phyloP scores from a whole-genome alignment of 2,797 vertebrate genomes.

The Mormyrops attenuatus region DNA sequence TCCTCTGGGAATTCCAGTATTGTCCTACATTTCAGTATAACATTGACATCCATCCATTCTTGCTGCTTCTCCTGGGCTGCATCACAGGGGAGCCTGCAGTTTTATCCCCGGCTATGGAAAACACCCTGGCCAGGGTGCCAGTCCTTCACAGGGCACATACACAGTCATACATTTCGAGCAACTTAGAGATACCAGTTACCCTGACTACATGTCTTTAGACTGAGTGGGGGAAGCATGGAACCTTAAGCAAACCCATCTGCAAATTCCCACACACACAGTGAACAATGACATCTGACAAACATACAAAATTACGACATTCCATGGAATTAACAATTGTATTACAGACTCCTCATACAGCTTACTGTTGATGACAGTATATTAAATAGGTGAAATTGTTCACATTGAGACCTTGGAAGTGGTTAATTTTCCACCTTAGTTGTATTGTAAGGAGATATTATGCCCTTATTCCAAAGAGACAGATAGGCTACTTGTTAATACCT shows the following conservation, averaged over 20 bases:
- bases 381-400: background rate
- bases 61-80: background rate
- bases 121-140: background rate
- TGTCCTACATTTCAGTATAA: background rate
- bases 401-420: background rate
- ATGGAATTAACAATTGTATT: background rate
- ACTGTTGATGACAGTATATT: background rate
- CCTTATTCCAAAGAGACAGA: background rate
- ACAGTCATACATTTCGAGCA: background rate
- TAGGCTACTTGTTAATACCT: background rate
- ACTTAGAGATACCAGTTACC: background rate
- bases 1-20: background rate
- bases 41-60: background rate
- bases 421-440: background rate
- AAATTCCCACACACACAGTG: background rate
- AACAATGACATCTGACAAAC: background rate
- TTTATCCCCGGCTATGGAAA: background rate
- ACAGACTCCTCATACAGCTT: background rate
- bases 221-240: background rate
- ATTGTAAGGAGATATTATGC: background rate
- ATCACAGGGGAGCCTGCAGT: background rate
- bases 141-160: background rate
- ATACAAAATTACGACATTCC: background rate
- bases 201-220: background rate
- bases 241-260: background rate